A percentile compares a stretch with the other conserved stretches of the same genome.
Conservation (phyloP, 2,113 vertebrate genomes). For the Scophthalmus maximus region DNA sequence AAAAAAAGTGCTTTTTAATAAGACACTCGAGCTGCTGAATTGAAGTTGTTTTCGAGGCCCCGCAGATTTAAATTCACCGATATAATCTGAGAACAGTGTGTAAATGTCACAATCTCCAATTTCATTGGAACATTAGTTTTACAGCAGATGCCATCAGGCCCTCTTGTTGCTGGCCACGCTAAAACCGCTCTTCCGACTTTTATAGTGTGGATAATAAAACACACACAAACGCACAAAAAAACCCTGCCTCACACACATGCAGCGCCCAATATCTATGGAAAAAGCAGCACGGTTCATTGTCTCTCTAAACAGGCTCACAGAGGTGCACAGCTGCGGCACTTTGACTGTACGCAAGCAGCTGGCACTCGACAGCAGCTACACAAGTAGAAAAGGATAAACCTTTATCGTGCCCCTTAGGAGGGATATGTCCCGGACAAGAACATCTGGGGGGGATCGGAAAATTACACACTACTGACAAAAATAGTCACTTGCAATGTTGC, state of each 20-base stretch:
- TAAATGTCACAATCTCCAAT: slow-evolving; percentile 47
- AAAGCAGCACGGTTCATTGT: slow-evolving; percentile 59
- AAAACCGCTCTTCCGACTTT: slow-evolving; percentile 51
- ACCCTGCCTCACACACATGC: slow-evolving; percentile 15
- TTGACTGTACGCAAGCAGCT: slow-evolving; percentile 62
- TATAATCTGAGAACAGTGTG: slow-evolving; percentile 37
- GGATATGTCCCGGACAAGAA: slow-evolving; percentile 5
- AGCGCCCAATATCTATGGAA: slow-evolving; percentile 20
- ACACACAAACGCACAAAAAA: neutral
- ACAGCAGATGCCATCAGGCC: slow-evolving; percentile 31
- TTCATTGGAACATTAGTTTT: slow-evolving; percentile 61
- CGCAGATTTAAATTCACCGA: slow-evolving; percentile 30
- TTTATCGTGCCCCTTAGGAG: neutral
- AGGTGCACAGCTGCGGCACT: slow-evolving; percentile 62
- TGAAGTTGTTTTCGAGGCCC: slow-evolving; percentile 26
- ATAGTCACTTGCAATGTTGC: neutral
- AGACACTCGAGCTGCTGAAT: slow-evolving; percentile 12
- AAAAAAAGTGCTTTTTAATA: slow-evolving; percentile 16
- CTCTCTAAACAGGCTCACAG: slow-evolving; percentile 36
- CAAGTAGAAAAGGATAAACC: neutral
- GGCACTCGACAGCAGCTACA: slow-evolving; percentile 39
- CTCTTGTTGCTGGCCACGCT: slow-evolving; percentile 19
- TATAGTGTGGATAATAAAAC: slow-evolving; percentile 61
- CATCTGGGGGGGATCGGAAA: slow-evolving; percentile 46
- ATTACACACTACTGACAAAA: slow-evolving; percentile 23